phyloP scores from a whole-genome alignment of 37 sponge, comb jelly and placozoan genomes.

The Tethya wilhelma region DNA sequence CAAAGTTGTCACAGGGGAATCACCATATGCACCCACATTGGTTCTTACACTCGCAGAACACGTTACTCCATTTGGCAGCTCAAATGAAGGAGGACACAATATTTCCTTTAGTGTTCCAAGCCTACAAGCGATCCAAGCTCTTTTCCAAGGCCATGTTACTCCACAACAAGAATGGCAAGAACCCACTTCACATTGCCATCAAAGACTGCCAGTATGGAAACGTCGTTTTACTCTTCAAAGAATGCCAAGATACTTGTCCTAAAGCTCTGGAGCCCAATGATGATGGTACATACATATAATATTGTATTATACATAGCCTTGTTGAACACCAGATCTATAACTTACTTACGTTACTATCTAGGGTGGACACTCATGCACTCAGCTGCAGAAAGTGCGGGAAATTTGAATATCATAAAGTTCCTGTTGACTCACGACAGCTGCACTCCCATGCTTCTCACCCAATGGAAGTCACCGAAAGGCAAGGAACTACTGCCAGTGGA shows the following conservation, averaged over 20 bases:
- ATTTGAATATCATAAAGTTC: constrained; percentile 33
- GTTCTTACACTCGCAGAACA: constrained; percentile 2
- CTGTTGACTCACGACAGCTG: constrained; percentile 49
- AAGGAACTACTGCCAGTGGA: constrained; percentile 10
- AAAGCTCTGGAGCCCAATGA: constrained; percentile 24
- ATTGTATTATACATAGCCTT: background rate
- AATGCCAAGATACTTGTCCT: constrained; percentile 23
- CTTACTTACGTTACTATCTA: background rate
- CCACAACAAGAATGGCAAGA: background rate
- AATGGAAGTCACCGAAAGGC: background rate
- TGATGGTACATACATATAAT: background rate
- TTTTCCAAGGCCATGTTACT: constrained; percentile 10
- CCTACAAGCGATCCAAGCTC: constrained; percentile 32
- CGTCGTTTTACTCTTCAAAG: constrained; percentile 30
- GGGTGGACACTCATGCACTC: constrained; percentile 49
- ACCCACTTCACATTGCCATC: constrained; percentile 31
- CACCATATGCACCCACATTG: background rate
- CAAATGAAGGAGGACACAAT: background rate
- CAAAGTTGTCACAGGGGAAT: background rate
- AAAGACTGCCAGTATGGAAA: background rate
- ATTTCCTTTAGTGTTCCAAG: constrained; percentile 22
- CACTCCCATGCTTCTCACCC: constrained; percentile 26
- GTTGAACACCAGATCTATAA: background rate
- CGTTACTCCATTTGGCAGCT: constrained; percentile 47
- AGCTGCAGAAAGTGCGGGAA: constrained; percentile 1